Percentiles rank a stretch among this genome's conserved stretches.
Evolutionary conservation across 2,888 invertebrate genomes (phyloP).

Genomic region (Pseudanteris insignis): DNA sequence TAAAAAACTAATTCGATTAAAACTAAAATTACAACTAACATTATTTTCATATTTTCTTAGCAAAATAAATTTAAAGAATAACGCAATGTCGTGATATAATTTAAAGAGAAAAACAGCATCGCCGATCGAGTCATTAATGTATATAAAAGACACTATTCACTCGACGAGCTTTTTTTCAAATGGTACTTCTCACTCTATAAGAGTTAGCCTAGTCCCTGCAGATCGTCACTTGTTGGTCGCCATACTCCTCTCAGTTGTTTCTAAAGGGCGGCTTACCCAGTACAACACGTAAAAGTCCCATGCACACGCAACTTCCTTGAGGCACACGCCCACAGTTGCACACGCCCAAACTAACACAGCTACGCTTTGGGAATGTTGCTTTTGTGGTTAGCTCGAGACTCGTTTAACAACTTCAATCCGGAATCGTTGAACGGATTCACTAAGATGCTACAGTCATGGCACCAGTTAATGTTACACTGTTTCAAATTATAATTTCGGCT

Average conservation of each 20-base stretch:
- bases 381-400: constrained; percentile 40
- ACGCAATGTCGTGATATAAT: too few relatives aligned
- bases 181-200: constrained; percentile 45
- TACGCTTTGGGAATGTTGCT: constrained; percentile 29
- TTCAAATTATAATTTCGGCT: constrained; percentile 25
- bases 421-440: constrained; percentile 44
- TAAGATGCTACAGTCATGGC: constrained; percentile 29
- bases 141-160: too few relatives aligned
- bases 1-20: too few relatives aligned
- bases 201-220: constrained; percentile 46
- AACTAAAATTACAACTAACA: too few relatives aligned
- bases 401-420: constrained; percentile 46
- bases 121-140: too few relatives aligned
- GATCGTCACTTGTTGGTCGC: constrained; percentile 52
- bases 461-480: constrained; percentile 19
- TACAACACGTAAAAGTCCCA: constrained; percentile 33
- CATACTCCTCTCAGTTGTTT: constrained; percentile 43
- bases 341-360: constrained; percentile 41
- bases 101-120: too few relatives aligned
- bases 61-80: too few relatives aligned
- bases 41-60: too few relatives aligned
- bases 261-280: constrained; percentile 47
- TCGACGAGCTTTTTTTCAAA: constrained; percentile 42
- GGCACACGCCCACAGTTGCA: constrained; percentile 45
- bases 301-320: constrained; percentile 39